Evolutionary conservation across 2,113 vertebrate genomes (phyloP), one percentile per base, ranked within the genome.

Genomic region (Triplophysa tibetana): DNA sequence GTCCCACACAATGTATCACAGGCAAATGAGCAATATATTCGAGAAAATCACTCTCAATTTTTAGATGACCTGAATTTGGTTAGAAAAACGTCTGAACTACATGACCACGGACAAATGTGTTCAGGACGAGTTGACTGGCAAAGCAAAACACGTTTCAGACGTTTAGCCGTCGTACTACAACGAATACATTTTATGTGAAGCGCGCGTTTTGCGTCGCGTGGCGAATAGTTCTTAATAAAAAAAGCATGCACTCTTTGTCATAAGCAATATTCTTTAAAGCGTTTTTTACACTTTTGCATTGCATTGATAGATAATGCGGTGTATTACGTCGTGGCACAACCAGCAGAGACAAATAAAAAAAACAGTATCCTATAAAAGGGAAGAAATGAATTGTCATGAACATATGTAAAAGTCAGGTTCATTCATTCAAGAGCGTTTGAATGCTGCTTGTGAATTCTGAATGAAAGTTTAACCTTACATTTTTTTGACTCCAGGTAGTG

Each of bases 11-110:
- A 70, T 23, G 69, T 63, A 29, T 52, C 24, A 24, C 54, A 74
- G 26, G 13, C 48, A 80, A 80, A 65, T 73, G 69, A 80, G 70
- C 78, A 80, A 26, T 62, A 54, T 67, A 17, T 60, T 64, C 74
- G 12, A 33, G 19, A 21, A 58, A 65, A 62, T 70, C 84, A 84
- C 87, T 84, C 84, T 86, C 67, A n/a, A 60, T 87, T 87, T 74
- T 77, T 12, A 12, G 52, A 56, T 6, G 6, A 54, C 52, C 17
- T 33, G 7, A 29, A 70, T n/a, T 13, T 24, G 13, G 17, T 8
- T 12, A 19, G 14, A 29, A n/a, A 41, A 73, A 23, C 52, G 17
- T 19, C 6, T 56, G 17, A n/a, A 56, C 17, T 56, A 2, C 16
- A 56, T n/a, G 17, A 56, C 16, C 52, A 56, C 1, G 0, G 16